Evolutionary conservation across 2,888 invertebrate genomes (phyloP).

Genomic region (Drosophila falleni): DNA sequence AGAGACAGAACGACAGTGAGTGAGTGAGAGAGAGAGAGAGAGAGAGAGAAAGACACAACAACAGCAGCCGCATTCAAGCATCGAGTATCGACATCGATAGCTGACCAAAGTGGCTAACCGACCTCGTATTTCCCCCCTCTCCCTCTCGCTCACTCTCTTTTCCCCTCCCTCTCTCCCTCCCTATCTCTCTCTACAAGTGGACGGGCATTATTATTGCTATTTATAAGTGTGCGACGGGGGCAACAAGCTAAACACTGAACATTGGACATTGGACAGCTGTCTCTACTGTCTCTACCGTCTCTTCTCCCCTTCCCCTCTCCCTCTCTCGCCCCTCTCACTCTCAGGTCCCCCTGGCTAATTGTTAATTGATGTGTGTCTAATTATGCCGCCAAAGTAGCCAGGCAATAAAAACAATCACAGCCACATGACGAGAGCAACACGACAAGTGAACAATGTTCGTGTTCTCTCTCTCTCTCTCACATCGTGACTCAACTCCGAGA

Average conservation of each 20-base stretch:
- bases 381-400: slow-evolving; percentile 80
- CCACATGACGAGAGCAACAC: slow-evolving; percentile 44
- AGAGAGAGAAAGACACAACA: slow-evolving; percentile 1
- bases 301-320: background rate
- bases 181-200: slow-evolving; percentile 35
- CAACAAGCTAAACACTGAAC: slow-evolving; percentile 3
- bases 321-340: background rate
- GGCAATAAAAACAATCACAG: slow-evolving; percentile 76
- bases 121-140: slow-evolving; percentile 1
- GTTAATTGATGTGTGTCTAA: slow-evolving; percentile 84
- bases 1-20: background rate
- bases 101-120: slow-evolving; percentile 68
- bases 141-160: background rate
- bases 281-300: slow-evolving; percentile 21
- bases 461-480: slow-evolving; percentile 55
- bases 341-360: slow-evolving; percentile 68
- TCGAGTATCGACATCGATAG: slow-evolving; percentile 67
- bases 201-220: slow-evolving; percentile 53
- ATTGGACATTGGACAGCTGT: slow-evolving; percentile 64
- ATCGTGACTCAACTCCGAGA: slow-evolving; percentile 38
- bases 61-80: slow-evolving; percentile 13
- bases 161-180: background rate
- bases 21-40: background rate
- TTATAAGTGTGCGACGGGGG: slow-evolving; percentile 49
- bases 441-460: slow-evolving; percentile 37